These are phyloP conservation scores for Hemibagrus wyckioides DNA, from an alignment of 2,113 vertebrate genomes.

Conservation along the genomic window DNA sequence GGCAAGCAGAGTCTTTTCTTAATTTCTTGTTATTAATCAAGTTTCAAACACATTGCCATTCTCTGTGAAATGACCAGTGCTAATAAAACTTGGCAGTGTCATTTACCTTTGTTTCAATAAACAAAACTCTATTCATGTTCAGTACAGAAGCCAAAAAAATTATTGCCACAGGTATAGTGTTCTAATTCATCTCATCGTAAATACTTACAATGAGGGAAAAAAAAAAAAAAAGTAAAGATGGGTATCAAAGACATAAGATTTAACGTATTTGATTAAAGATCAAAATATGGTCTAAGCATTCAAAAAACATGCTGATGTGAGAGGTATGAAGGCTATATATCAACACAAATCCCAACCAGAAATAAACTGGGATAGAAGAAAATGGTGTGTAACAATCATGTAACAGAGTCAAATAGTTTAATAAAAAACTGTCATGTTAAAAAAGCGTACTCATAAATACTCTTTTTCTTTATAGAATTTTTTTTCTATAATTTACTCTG, in stretches of 20 bases:
- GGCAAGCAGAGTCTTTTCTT: background rate
- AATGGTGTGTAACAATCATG: slow-evolving; percentile 8
- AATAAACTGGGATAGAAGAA: background rate
- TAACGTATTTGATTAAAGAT: background rate
- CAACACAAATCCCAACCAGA: background rate
- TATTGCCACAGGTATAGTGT: slow-evolving; percentile 30
- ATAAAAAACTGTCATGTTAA: background rate
- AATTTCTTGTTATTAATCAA: background rate
- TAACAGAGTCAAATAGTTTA: slow-evolving; percentile 8
- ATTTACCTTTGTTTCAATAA: slow-evolving; percentile 7
- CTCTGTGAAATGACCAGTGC: slow-evolving; percentile 1
- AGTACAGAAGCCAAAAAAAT: background rate
- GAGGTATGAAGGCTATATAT: slow-evolving; percentile 9
- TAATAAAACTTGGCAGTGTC: slow-evolving; percentile 15
- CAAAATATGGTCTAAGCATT: slow-evolving; percentile 12
- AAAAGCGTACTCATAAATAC: slow-evolving; percentile 6
- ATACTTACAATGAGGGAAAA: background rate
- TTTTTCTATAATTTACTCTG: slow-evolving; percentile 35
- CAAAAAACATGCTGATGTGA: slow-evolving; percentile 19
- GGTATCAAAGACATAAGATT: background rate
- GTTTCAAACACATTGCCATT: background rate
- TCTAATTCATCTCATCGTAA: slow-evolving; percentile 1
- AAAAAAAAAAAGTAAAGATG: slow-evolving; percentile 3
- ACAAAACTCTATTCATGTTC: slow-evolving; percentile 20
- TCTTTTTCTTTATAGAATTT: background rate